Conservation (phyloP, 1,140 invertebrate genomes). For the Hylyphantes graminicola region DNA sequence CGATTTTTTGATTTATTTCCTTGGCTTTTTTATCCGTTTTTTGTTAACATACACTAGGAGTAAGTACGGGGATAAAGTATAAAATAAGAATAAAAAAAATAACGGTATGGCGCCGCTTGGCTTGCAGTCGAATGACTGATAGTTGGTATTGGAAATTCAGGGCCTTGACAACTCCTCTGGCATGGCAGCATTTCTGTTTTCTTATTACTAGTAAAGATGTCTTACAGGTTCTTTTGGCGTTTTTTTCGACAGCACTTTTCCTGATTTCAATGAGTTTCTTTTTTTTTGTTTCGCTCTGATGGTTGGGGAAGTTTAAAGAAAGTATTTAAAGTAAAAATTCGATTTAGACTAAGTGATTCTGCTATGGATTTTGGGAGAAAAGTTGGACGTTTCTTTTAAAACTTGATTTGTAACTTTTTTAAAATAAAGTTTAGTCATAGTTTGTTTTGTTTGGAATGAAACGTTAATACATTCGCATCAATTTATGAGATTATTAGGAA, state of each 20-base stretch:
- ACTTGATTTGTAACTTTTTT: too few species aligned
- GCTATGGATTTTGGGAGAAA: not conserved
- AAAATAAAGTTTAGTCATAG: too few species aligned
- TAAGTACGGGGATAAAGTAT: conserved; percentile 25
- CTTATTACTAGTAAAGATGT: conserved; percentile 36
- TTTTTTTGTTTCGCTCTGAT: conserved; percentile 5
- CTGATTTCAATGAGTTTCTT: conserved; percentile 30
- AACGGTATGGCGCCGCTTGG: not conserved
- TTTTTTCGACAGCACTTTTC: not conserved
- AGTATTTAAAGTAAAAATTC: conserved; percentile 10
- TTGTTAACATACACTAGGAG: conserved; percentile 46
- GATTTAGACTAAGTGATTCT: not conserved
- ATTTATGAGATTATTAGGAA: too few species aligned
- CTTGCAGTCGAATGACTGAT: conserved; percentile 40
- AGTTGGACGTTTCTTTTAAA: too few species aligned
- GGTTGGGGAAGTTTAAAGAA: not conserved
- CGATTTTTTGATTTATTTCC: conserved; percentile 13
- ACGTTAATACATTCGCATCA: too few species aligned
- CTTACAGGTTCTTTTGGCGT: conserved; percentile 8
- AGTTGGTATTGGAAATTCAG: conserved; percentile 38
- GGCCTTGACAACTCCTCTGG: conserved; percentile 27
- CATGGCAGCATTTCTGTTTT: not conserved
- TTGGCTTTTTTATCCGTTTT: conserved; percentile 24
- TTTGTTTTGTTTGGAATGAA: too few species aligned
- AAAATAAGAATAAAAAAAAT: not conserved